A percentile compares a stretch with the other conserved stretches of the same genome.
Conservation (phyloP, 2,888 invertebrate genomes). For the Ormia ochracea region DNA sequence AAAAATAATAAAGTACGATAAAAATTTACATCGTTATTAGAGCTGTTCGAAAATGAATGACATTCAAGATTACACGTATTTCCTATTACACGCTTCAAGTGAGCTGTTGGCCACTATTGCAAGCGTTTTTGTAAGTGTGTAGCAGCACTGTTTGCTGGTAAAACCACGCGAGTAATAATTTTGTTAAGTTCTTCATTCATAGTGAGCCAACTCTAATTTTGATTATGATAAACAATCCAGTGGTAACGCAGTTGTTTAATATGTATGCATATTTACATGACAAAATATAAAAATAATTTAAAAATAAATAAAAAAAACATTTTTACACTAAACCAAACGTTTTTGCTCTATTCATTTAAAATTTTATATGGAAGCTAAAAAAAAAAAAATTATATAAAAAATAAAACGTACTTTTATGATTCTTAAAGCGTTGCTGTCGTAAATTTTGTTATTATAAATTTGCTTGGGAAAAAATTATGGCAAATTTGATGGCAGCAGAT, state of each 20-base stretch:
- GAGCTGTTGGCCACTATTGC: not conserved
- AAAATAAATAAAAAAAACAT: slow-evolving; percentile 12
- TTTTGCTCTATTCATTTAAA: slow-evolving; percentile 10
- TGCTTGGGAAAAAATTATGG: slow-evolving; percentile 55
- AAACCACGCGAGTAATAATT: too few species aligned
- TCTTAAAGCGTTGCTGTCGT: slow-evolving; percentile 45
- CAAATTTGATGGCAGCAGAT: slow-evolving; percentile 56
- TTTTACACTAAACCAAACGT: slow-evolving; percentile 63
- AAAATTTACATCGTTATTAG: not conserved
- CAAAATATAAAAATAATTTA: slow-evolving; percentile 53
- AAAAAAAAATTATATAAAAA: slow-evolving; percentile 42
- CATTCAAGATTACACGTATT: not conserved
- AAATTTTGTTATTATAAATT: not conserved
- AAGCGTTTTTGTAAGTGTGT: not conserved
- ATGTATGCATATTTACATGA: slow-evolving; percentile 1
- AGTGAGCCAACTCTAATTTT: not conserved
- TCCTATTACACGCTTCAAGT: not conserved
- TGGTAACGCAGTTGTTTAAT: slow-evolving; percentile 12
- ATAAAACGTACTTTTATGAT: slow-evolving; percentile 61
- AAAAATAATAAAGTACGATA: not conserved
- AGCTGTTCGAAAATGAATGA: not conserved
- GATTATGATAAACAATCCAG: slow-evolving; percentile 43
- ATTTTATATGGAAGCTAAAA: not conserved
- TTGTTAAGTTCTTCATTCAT: not conserved
- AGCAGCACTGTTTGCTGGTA: not conserved